Evolutionary conservation across 2,888 invertebrate genomes (phyloP).

Genomic region (Venusia cambrica): DNA sequence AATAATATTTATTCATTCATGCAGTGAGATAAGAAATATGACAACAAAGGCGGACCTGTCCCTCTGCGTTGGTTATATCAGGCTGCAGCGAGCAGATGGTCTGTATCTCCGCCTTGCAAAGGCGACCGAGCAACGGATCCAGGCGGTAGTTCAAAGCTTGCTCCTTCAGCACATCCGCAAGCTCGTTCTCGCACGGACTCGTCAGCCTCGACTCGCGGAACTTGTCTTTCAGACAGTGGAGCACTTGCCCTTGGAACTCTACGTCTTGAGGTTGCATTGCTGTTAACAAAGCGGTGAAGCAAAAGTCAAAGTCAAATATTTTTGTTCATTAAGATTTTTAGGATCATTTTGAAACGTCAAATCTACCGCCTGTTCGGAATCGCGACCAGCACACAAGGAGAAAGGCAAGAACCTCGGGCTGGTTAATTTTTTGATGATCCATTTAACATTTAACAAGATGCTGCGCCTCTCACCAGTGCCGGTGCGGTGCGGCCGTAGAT

Average conservation of each 20-base stretch:
- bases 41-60: conserved; percentile 59
- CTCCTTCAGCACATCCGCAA: conserved; percentile 90
- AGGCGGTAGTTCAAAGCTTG: conserved; percentile 95
- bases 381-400: too few relatives aligned
- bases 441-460: too few relatives aligned
- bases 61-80: conserved; percentile 70
- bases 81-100: conserved; percentile 81
- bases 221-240: conserved; percentile 90
- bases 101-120: conserved; percentile 88
- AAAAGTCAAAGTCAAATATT: too few relatives aligned
- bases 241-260: conserved; percentile 90
- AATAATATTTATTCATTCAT: too few relatives aligned
- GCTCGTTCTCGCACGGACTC: conserved; percentile 89
- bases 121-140: conserved; percentile 91
- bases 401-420: too few relatives aligned
- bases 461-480: too few relatives aligned
- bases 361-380: too few relatives aligned
- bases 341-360: too few relatives aligned
- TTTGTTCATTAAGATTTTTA: too few relatives aligned
- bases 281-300: conserved; percentile 33
- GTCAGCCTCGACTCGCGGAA: conserved; percentile 88
- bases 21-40: too few relatives aligned
- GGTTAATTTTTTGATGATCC: too few relatives aligned
- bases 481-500: too few relatives aligned
- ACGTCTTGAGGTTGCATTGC: conserved; percentile 81